Evolutionary conservation across 2,113 vertebrate species (phyloP).

Genomic region (Cranoglanis bouderius): DNA sequence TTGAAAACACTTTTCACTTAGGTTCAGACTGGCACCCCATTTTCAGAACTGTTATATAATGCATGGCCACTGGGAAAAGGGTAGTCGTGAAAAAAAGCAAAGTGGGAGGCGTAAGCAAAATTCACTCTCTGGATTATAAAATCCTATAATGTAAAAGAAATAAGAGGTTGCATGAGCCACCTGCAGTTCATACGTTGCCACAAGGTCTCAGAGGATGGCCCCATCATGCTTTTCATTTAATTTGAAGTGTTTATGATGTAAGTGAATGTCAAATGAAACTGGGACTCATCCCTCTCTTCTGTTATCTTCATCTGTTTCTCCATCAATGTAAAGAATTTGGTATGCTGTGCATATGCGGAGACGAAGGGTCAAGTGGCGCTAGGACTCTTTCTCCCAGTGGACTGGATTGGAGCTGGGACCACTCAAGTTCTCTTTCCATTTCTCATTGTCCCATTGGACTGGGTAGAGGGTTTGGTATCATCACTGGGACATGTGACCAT

Average conservation of each 20-base stretch:
- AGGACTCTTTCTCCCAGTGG: constrained; percentile 11
- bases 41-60: constrained; percentile 59
- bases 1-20: constrained; percentile 58
- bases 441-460: constrained; percentile 34
- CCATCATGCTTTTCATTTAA: constrained; percentile 64
- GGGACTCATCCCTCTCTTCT: background rate
- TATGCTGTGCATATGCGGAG: background rate
- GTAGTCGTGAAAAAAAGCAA: constrained; percentile 17
- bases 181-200: background rate
- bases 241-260: constrained; percentile 68
- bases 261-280: constrained; percentile 52
- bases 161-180: background rate
- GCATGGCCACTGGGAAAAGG: constrained; percentile 22
- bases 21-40: constrained; percentile 51
- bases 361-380: constrained; percentile 35
- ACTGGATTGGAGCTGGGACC: constrained; percentile 26
- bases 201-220: constrained; percentile 47
- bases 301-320: constrained; percentile 6
- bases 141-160: background rate
- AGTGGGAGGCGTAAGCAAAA: constrained; percentile 40
- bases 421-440: constrained; percentile 22
- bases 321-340: background rate
- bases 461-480: constrained; percentile 46
- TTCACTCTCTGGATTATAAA: background rate
- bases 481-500: constrained; percentile 58